Percentiles rank a stretch among this genome's conserved stretches.
These are phyloP conservation scores for Acanthosepion lycidas DNA, from an alignment of 2,888 invertebrate species.

Conservation along the genomic window DNA sequence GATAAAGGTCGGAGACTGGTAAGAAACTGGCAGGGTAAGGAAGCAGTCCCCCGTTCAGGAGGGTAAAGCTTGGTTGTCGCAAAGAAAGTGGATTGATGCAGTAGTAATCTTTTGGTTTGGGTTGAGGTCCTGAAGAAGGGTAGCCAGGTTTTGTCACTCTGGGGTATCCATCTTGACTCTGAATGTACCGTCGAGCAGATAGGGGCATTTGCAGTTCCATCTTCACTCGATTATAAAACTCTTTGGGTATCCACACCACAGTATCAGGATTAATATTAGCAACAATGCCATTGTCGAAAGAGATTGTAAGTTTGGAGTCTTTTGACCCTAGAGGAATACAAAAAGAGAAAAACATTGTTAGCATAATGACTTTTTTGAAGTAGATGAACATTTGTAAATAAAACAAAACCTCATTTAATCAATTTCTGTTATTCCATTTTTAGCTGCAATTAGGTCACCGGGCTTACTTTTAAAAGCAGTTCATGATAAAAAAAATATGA, in stretches of 20 bases:
- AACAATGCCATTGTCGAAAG: slow-evolving; percentile 71
- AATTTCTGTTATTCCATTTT: no score
- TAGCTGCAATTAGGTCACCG: not conserved
- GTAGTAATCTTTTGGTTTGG: slow-evolving; percentile 66
- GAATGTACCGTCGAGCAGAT: slow-evolving; percentile 67
- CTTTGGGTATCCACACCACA: slow-evolving; percentile 72
- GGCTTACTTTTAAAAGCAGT: no score
- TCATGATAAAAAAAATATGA: no score
- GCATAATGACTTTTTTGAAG: not conserved
- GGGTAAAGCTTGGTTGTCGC: slow-evolving; percentile 15
- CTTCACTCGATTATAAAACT: slow-evolving; percentile 70
- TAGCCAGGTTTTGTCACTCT: slow-evolving; percentile 68
- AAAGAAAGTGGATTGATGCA: slow-evolving; percentile 58
- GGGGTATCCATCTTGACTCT: slow-evolving; percentile 68
- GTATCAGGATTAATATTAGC: slow-evolving; percentile 62
- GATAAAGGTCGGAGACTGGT: not conserved
- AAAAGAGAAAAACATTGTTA: slow-evolving; percentile 21
- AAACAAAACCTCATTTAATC: no score
- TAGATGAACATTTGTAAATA: not conserved
- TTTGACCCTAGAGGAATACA: slow-evolving; percentile 62
- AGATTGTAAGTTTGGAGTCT: slow-evolving; percentile 68
- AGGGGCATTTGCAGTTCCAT: slow-evolving; percentile 72
- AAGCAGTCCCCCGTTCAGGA: not conserved
- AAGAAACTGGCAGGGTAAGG: not conserved
- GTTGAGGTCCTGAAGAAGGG: slow-evolving; percentile 68